phyloP scores from a whole-genome alignment of 2,888 invertebrate species.

The Pristionchus entomophagus region DNA sequence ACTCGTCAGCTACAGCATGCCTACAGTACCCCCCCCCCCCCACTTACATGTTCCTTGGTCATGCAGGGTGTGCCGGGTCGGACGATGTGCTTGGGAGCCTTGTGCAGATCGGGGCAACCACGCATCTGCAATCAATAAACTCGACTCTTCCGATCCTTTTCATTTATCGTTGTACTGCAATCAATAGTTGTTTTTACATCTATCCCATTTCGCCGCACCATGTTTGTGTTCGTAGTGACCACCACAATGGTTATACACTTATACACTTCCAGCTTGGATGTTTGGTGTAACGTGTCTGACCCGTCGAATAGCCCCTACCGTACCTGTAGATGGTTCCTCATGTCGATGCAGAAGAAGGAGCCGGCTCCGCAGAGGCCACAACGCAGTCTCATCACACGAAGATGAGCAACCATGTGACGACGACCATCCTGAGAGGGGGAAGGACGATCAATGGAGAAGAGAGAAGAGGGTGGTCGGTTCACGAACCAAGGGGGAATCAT shows the following conservation, averaged over 20 bases:
- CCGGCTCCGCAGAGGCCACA: slow-evolving; percentile 44
- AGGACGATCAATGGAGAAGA: background rate
- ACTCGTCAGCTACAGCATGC: background rate
- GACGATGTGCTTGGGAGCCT: slow-evolving; percentile 18
- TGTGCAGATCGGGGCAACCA: slow-evolving; percentile 34
- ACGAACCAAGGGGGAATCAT: too few relatives aligned
- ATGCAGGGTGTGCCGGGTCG: slow-evolving; percentile 36
- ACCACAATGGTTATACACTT: background rate
- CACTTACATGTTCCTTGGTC: slow-evolving; percentile 45
- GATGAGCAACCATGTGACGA: slow-evolving; percentile 47
- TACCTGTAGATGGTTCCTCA: slow-evolving; percentile 48
- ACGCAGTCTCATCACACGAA: slow-evolving; percentile 45
- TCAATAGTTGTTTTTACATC: too few relatives aligned
- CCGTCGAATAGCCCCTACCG: background rate
- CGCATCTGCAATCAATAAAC: background rate
- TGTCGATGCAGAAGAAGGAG: slow-evolving; percentile 48
- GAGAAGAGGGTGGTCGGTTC: background rate
- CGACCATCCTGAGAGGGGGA: slow-evolving; percentile 45
- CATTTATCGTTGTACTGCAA: too few relatives aligned
- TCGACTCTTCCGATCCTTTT: background rate
- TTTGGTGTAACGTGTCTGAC: background rate
- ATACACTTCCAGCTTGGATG: too few relatives aligned
- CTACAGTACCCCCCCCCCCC: background rate
- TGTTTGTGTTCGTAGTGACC: background rate
- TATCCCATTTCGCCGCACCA: background rate